Conservation (phyloP, 2,888 invertebrate genomes). For the Operophtera brumata region DNA sequence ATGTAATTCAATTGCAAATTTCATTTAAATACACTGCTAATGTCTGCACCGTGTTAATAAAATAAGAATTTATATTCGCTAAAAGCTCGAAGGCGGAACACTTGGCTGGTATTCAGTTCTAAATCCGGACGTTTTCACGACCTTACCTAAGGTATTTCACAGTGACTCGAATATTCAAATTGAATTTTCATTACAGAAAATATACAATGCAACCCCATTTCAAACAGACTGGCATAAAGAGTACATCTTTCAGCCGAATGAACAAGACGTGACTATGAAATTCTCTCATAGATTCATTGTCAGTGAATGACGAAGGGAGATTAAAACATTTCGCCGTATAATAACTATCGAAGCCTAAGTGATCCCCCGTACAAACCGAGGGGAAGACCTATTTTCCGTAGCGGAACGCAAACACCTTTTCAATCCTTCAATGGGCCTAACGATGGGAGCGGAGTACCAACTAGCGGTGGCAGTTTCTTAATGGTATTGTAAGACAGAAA, state of each 20-base stretch:
- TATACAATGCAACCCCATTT: constrained; percentile 36
- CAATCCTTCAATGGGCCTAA: constrained; percentile 74
- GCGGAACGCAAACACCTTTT: constrained; percentile 79
- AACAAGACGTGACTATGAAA: constrained; percentile 73
- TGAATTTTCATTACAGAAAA: constrained; percentile 15
- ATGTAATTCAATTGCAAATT: constrained; percentile 33
- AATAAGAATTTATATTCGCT: constrained; percentile 47
- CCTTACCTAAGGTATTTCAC: constrained; percentile 61
- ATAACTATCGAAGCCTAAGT: constrained; percentile 80
- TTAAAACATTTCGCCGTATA: constrained; percentile 75
- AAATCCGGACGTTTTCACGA: constrained; percentile 69
- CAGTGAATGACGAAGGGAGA: constrained; percentile 74
- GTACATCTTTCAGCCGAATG: constrained; percentile 55
- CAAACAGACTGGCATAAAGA: constrained; percentile 43
- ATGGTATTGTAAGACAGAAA: constrained; percentile 79
- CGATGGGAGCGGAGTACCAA: constrained; percentile 68
- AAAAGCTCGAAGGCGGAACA: constrained; percentile 51
- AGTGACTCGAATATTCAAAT: constrained; percentile 41
- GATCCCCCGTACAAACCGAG: constrained; percentile 71
- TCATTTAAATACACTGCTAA: constrained; percentile 35
- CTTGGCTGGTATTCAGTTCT: constrained; percentile 71
- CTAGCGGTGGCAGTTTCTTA: constrained; percentile 77
- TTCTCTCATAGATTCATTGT: constrained; percentile 66
- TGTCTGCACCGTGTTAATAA: constrained; percentile 43
- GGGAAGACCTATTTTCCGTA: constrained; percentile 75